phyloP scores from a whole-genome alignment of 2,113 vertebrate species.

The Mungos mungo region DNA sequence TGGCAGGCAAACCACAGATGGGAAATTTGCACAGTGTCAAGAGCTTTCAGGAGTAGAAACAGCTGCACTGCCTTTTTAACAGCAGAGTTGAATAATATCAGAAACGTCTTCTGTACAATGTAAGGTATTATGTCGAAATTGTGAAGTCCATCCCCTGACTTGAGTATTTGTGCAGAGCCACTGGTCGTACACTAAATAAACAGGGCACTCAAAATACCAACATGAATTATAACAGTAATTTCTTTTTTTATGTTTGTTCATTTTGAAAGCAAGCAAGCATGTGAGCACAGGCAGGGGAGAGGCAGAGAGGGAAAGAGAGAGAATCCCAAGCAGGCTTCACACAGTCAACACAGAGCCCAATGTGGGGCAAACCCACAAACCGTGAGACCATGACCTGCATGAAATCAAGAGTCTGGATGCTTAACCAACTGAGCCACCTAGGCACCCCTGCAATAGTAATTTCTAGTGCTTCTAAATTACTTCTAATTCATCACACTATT shows the following conservation, averaged over 20 bases:
- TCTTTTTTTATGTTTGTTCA: neutral
- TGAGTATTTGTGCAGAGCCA: neutral
- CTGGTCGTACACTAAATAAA: neutral
- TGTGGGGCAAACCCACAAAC: no score
- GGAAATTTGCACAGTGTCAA: neutral
- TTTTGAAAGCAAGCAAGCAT: no score
- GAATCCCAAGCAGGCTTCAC: no score
- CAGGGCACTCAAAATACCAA: neutral
- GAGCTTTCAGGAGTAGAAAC: slow-evolving; percentile 39
- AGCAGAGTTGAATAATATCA: neutral
- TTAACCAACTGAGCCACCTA: no score
- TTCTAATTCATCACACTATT: neutral
- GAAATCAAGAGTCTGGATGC: no score
- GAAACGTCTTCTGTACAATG: neutral
- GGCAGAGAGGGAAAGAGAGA: no score
- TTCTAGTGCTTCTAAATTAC: neutral
- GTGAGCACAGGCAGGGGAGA: no score
- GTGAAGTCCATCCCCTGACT: neutral
- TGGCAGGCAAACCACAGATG: neutral
- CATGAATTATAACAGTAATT: neutral
- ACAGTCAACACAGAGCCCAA: no score
- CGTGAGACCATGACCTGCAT: no score
- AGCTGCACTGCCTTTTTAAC: neutral
- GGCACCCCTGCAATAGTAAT: neutral
- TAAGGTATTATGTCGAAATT: neutral